A percentile compares a stretch with the other conserved stretches of the same genome.
These are phyloP conservation scores for Epirrita christyi DNA, from an alignment of 2,888 invertebrate species.

Conservation along the genomic window DNA sequence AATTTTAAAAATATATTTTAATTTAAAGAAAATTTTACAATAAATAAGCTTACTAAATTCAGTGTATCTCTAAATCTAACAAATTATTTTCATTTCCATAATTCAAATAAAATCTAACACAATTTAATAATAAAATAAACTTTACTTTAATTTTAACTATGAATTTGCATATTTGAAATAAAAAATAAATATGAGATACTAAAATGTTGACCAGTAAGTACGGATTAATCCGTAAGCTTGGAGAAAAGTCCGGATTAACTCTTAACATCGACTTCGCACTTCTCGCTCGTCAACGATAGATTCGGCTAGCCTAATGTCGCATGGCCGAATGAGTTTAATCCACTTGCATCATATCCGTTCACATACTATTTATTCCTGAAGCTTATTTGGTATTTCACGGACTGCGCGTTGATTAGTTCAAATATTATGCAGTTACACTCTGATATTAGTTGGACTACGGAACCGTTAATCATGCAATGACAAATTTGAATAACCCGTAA, in stretches of 20 bases:
- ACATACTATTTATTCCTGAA: conserved; percentile 78
- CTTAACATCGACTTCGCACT: conserved; percentile 56
- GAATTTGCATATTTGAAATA: conserved; percentile 4
- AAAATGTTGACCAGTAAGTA: not conserved
- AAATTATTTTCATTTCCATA: not conserved
- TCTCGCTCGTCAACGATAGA: conserved; percentile 73
- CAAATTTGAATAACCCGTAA: too few species aligned
- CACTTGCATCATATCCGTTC: conserved; percentile 62
- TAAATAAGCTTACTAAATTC: conserved; percentile 21
- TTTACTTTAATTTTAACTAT: not conserved
- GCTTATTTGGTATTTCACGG: conserved; percentile 75
- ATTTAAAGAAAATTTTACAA: conserved; percentile 13
- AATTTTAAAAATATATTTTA: conserved; percentile 3
- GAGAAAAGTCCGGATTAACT: not conserved
- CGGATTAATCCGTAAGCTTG: not conserved
- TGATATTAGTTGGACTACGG: conserved; percentile 36
- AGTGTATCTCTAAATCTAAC: conserved; percentile 9
- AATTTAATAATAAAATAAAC: conserved; percentile 14
- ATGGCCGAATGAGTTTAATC: conserved; percentile 57
- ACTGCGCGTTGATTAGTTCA: conserved; percentile 74
- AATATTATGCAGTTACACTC: conserved; percentile 80
- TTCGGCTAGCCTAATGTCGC: conserved; percentile 66
- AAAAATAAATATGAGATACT: not conserved
- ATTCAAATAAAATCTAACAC: conserved; percentile 18
- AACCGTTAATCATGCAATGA: too few species aligned